Evolutionary conservation across 2,113 vertebrate species (phyloP), one percentile per base, ranked within the genome.

Genomic region (Cyprinodon tularosa): DNA sequence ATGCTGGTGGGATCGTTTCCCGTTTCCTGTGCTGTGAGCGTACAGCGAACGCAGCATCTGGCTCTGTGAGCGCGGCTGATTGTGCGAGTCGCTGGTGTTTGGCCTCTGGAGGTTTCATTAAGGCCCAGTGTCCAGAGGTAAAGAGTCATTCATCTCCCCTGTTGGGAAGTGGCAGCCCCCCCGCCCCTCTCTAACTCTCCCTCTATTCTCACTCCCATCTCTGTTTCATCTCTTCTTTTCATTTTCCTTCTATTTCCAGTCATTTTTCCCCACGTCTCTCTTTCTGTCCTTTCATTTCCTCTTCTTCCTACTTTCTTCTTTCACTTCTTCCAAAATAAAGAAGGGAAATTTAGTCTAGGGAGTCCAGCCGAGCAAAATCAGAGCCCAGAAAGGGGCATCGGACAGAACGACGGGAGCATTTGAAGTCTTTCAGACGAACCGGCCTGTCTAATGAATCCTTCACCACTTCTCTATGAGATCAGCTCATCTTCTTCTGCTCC

Each of bases 51-150:
- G 12, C 57, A 59, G 62, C 29, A 62, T 76, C 60, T 84, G 69
- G 48, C 48, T 76, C n/a, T 74, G 66, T 85, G 64, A 12, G 60
- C 63, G 72, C 66, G 82, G 17, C 64, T 72, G 72, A 74, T 62
- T 77, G 69, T 77, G 61, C 77, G 78, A 71, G 78, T 61, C 91
- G 91, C 92, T 90, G 93, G 93, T 95, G 91, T 94, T 94, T 94
- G 91, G 89, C 92, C 93, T 91, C 93, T 94, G 93, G 93, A 93
- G 94, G 92, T 95, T 95, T 94, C 94, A 95, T 95, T 95, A 94
- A 93, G 90, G 91, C 92, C 89, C 88, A 90, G 91, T 93, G 90
- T 94, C 94, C 93, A 91, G 89, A 93, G 93, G 92, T 94, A 94
- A 93, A 91, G 93, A 94, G 93, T 93, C 92, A 94, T 95, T 95